Evolutionary conservation across 1,140 invertebrate species (phyloP).

Genomic region (Harlomillsia oculata): DNA sequence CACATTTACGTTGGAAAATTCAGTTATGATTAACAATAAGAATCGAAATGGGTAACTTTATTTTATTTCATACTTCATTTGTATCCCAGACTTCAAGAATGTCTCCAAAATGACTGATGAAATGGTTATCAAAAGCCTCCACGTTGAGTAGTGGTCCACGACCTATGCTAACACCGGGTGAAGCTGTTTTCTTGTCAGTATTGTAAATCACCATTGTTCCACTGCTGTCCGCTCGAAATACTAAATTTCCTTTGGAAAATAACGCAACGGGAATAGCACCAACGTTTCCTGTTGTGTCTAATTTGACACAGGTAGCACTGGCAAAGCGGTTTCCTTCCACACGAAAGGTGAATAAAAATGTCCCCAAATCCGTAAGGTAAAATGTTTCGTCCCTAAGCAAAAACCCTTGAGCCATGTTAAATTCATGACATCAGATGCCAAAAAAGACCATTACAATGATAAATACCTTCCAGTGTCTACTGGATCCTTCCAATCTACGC

Average conservation of each 20-base stretch:
- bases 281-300: conserved; percentile 25
- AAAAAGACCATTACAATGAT: neutral
- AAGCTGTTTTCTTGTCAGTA: conserved; percentile 34
- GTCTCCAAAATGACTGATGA: conserved; percentile 29
- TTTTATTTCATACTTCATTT: conserved; percentile 4
- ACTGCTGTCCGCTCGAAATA: conserved; percentile 30
- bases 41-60: neutral
- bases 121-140: conserved; percentile 7
- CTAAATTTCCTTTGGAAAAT: conserved; percentile 22
- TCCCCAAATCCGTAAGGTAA: conserved; percentile 31
- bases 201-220: conserved; percentile 33
- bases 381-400: conserved; percentile 31
- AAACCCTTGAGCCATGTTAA: neutral
- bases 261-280: conserved; percentile 28
- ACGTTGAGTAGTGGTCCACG: conserved; percentile 27
- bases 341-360: conserved; percentile 33
- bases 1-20: neutral
- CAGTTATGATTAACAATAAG: neutral
- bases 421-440: neutral
- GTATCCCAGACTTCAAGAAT: conserved; percentile 28
- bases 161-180: conserved; percentile 26
- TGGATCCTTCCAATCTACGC: conserved; percentile 26
- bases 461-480: conserved; percentile 18
- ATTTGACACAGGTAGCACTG: conserved; percentile 32
- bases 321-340: conserved; percentile 33